phyloP scores from a whole-genome alignment of 2,888 invertebrate species.

The Spodoptera picta region DNA sequence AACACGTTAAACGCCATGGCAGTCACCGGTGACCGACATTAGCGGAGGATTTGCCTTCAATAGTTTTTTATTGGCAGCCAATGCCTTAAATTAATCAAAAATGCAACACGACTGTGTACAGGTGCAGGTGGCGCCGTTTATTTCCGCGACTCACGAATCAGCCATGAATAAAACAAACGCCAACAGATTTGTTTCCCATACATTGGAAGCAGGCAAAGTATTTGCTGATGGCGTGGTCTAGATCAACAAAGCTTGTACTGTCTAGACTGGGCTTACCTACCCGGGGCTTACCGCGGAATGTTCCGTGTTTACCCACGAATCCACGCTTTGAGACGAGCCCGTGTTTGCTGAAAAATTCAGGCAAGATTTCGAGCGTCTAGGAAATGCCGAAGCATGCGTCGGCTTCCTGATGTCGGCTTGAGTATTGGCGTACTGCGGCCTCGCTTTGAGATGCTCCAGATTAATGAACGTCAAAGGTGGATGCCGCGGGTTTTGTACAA shows the following conservation, averaged over 20 bases:
- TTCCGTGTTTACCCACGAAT: slow-evolving; percentile 60
- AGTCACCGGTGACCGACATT: too few relatives aligned
- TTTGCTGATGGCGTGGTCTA: slow-evolving; percentile 51
- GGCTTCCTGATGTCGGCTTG: slow-evolving; percentile 28
- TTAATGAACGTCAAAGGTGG: slow-evolving; percentile 36
- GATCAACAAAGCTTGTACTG: slow-evolving; percentile 57
- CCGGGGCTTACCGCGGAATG: slow-evolving; percentile 56
- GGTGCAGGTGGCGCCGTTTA: slow-evolving; percentile 32
- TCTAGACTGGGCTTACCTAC: slow-evolving; percentile 49
- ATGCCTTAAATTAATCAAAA: slow-evolving; percentile 45
- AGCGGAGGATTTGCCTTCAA: too few relatives aligned
- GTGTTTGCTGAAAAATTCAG: slow-evolving; percentile 67
- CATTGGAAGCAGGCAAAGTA: slow-evolving; percentile 50
- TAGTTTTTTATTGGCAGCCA: too few relatives aligned
- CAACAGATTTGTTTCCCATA: slow-evolving; percentile 52
- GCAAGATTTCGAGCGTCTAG: slow-evolving; percentile 47
- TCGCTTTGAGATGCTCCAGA: slow-evolving; percentile 37
- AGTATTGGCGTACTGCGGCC: slow-evolving; percentile 32
- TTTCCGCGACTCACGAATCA: slow-evolving; percentile 30
- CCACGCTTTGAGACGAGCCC: slow-evolving; percentile 49
- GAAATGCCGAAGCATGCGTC: slow-evolving; percentile 44
- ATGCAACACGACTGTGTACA: slow-evolving; percentile 41
- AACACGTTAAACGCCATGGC: too few relatives aligned
- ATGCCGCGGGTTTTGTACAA: slow-evolving; percentile 9
- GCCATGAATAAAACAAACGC: slow-evolving; percentile 52